Evolutionary conservation across 2,888 invertebrate species (phyloP).

Genomic region (Microctonus aethiopoides): DNA sequence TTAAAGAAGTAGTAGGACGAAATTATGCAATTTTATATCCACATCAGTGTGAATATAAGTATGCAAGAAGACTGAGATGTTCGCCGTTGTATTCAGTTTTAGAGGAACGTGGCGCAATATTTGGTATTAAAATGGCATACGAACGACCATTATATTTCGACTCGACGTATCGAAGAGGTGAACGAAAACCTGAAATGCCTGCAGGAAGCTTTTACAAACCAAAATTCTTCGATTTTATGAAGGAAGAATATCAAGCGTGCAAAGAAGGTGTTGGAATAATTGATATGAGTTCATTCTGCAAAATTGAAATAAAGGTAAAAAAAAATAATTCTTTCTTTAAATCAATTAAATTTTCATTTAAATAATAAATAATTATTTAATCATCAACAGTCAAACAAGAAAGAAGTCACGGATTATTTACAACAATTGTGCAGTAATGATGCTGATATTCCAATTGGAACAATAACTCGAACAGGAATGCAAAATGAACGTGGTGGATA

Average conservation of each 20-base stretch:
- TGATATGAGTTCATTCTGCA: slow-evolving; percentile 83
- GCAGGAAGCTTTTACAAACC: slow-evolving; percentile 77
- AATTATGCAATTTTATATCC: slow-evolving; percentile 72
- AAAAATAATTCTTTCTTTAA: background rate
- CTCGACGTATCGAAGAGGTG: slow-evolving; percentile 69
- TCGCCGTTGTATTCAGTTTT: slow-evolving; percentile 77
- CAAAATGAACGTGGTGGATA: slow-evolving; percentile 78
- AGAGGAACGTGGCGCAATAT: slow-evolving; percentile 74
- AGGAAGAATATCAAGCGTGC: slow-evolving; percentile 79
- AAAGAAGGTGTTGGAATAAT: slow-evolving; percentile 81
- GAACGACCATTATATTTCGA: slow-evolving; percentile 79
- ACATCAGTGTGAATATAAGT: slow-evolving; percentile 73
- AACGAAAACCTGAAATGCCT: slow-evolving; percentile 70
- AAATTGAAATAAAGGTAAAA: slow-evolving; percentile 78
- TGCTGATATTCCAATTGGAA: slow-evolving; percentile 74
- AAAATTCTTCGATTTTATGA: slow-evolving; percentile 76
- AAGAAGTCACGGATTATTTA: slow-evolving; percentile 73
- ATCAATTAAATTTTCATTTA: background rate
- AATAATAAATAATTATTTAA: background rate
- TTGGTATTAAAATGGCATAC: slow-evolving; percentile 79
- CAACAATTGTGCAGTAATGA: slow-evolving; percentile 77
- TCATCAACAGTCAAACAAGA: slow-evolving; percentile 69
- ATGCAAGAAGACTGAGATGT: slow-evolving; percentile 73
- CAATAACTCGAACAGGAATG: slow-evolving; percentile 78
- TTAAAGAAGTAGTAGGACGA: slow-evolving; percentile 75